Percentiles rank a stretch among this genome's conserved stretches.
Evolutionary conservation across 2,113 vertebrate species (phyloP).

Genomic region (Macquaria ambigua): DNA sequence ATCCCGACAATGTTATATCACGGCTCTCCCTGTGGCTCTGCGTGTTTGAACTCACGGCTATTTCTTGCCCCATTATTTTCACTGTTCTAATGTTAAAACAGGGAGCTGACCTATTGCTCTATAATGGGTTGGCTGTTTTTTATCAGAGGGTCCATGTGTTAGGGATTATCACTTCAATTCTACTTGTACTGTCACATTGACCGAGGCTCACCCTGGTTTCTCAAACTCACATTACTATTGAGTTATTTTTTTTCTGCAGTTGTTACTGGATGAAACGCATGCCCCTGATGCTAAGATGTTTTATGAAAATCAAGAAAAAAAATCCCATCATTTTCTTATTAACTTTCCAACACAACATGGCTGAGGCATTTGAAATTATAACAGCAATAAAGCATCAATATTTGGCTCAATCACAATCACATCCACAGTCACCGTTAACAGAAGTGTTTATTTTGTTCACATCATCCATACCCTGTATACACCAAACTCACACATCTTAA

Average conservation of each 20-base stretch:
- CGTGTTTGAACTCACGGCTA: constrained; percentile 59
- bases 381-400: neutral
- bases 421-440: neutral
- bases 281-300: neutral
- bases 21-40: constrained; percentile 41
- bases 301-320: constrained; percentile 10
- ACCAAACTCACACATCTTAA: neutral
- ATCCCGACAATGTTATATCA: constrained; percentile 60
- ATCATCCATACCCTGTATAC: constrained; percentile 13
- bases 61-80: constrained; percentile 60
- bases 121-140: constrained; percentile 26
- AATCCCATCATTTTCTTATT: neutral
- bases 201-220: neutral
- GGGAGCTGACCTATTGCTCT: constrained; percentile 50
- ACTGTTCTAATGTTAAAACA: constrained; percentile 57
- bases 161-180: constrained; percentile 23
- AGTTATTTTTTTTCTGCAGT: neutral
- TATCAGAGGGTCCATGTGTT: constrained; percentile 49
- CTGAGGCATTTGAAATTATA: neutral
- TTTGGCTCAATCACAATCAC: constrained; percentile 8
- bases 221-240: neutral
- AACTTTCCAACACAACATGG: neutral
- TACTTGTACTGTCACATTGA: constrained; percentile 1
- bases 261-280: constrained; percentile 4
- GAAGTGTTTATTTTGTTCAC: constrained; percentile 51